phyloP scores from a whole-genome alignment of 2,888 invertebrate species.

The Thyatira batis region DNA sequence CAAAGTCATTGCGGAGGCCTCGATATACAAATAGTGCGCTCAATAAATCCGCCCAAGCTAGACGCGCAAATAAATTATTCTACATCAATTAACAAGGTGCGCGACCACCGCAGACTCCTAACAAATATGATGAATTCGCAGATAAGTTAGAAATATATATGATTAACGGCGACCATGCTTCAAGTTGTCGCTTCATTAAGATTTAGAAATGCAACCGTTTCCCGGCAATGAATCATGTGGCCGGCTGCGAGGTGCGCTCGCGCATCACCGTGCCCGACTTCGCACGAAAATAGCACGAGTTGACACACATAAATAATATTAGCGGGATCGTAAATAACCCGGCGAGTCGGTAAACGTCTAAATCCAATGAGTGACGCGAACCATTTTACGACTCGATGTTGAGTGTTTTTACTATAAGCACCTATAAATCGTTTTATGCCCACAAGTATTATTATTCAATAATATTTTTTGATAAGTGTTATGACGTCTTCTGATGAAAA shows the following conservation, averaged over 20 bases:
- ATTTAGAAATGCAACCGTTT: conserved; percentile 60
- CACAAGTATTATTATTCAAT: not conserved
- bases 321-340: conserved; percentile 62
- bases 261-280: conserved; percentile 45
- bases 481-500: not conserved
- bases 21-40: not conserved
- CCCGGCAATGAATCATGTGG: conserved; percentile 63
- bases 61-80: conserved; percentile 27
- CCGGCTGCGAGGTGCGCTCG: conserved; percentile 5
- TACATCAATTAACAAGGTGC: conserved; percentile 34
- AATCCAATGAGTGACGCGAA: conserved; percentile 20
- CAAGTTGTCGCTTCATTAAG: conserved; percentile 39
- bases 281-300: conserved; percentile 69
- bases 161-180: conserved; percentile 38
- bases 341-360: conserved; percentile 36
- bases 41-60: conserved; percentile 25
- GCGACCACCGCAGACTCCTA: conserved; percentile 17
- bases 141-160: conserved; percentile 26
- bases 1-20: not conserved
- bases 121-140: conserved; percentile 35
- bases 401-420: conserved; percentile 4
- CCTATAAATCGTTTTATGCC: conserved; percentile 1
- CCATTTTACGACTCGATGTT: conserved; percentile 1
- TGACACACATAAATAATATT: conserved; percentile 79
- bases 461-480: not conserved